Base-by-base conservation (phyloP, 1,140 invertebrate species). In the Trigoniulus corallinus region DNA sequence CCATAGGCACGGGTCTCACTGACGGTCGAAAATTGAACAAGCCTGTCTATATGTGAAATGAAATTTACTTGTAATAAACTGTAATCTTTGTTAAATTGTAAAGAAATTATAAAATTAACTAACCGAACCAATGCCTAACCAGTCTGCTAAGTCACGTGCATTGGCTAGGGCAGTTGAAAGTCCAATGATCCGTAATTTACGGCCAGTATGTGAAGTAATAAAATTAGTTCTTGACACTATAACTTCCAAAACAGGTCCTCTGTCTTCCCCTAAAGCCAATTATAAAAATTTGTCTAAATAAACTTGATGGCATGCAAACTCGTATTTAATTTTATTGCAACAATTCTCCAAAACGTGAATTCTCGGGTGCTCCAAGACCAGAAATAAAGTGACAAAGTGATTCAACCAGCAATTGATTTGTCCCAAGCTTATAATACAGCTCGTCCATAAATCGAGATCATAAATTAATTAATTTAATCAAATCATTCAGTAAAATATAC, bases 1-100 rank as follows among this genome's bases (percentile, higher is more conserved):
- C 88, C 25, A 99, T 70, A 2, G 94, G 95, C 2, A 99, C 94
- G 3, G 96, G 95, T 34, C 96, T 76, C 2, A 98, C 95, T 1
- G 88, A 91, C 0, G 95, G 93, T 50, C 92, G 80, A 61, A 99
- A 99, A 70, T 99, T 99, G 67, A 91, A 99, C 4, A 99, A 69
- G 0, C 94, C 95, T 73, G 88, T 62, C 66, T 73, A 52, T 37
- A 57, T 53, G 50, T 7, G 7, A 34, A 34, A 34, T 34, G 15
- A 34, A 34, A n/a, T n/a, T n/a, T n/a, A n/a, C n/a, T n/a, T n/a
- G n/a, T n/a, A n/a, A n/a, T n/a, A n/a, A n/a, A n/a, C n/a, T n/a
- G n/a, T n/a, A n/a, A n/a, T n/a, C n/a, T n/a, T n/a, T n/a, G n/a
- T n/a, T 26, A 43, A 53, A 47, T 1, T 34, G 3, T 21, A 37